phyloP scores from a whole-genome alignment of 2,888 invertebrate genomes.

The Melieria picta region DNA sequence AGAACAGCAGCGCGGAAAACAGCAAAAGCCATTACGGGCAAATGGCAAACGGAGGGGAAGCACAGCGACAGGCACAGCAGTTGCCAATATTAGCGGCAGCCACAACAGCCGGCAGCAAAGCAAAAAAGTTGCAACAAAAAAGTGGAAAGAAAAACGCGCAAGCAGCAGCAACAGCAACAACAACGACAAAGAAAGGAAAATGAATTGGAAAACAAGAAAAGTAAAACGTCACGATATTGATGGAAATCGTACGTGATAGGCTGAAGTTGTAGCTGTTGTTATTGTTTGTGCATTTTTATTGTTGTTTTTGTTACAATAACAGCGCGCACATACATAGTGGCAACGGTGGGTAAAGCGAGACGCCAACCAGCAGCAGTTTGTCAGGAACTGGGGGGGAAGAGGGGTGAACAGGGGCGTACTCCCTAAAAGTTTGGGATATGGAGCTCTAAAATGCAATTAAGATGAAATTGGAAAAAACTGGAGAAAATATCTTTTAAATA shows the following conservation, averaged over 20 bases:
- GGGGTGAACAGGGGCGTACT: background rate
- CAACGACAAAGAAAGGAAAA: slow-evolving; percentile 24
- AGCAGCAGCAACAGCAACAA: slow-evolving; percentile 35
- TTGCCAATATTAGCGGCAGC: slow-evolving; percentile 2
- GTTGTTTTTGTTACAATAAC: background rate
- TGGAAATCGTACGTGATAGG: slow-evolving; percentile 49
- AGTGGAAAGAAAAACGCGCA: slow-evolving; percentile 30
- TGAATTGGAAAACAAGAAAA: background rate
- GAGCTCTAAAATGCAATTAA: too few relatives aligned
- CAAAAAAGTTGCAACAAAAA: slow-evolving; percentile 2
- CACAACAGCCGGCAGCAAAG: slow-evolving; percentile 28
- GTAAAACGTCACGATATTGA: slow-evolving; percentile 49
- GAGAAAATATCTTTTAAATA: too few relatives aligned
- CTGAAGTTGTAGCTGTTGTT: slow-evolving; percentile 1
- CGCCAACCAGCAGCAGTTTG: too few relatives aligned
- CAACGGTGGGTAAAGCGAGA: background rate
- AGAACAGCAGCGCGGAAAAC: slow-evolving; percentile 17
- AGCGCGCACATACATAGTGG: background rate
- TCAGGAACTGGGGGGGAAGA: too few relatives aligned
- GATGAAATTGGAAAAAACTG: too few relatives aligned
- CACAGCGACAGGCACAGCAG: too few relatives aligned
- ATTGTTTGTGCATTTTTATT: background rate
- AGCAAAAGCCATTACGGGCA: slow-evolving; percentile 16
- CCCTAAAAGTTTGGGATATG: too few relatives aligned
- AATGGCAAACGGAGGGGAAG: too few relatives aligned